These are phyloP conservation scores for Lepus timidus DNA, from an alignment of 2,113 vertebrate genomes.

Conservation along the genomic window DNA sequence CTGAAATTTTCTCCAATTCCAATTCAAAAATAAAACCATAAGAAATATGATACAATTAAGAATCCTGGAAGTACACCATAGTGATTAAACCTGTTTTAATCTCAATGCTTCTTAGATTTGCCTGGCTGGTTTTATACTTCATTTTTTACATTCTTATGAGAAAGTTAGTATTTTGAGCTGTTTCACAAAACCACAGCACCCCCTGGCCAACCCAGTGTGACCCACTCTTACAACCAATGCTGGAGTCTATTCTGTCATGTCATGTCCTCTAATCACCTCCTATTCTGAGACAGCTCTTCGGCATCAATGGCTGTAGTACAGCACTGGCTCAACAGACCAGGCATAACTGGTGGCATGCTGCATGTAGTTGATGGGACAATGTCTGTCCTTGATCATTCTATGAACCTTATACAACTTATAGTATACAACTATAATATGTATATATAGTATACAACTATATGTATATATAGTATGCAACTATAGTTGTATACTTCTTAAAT, in stretches of 20 bases:
- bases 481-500: too few relatives aligned
- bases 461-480: background rate
- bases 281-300: background rate
- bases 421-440: too few relatives aligned
- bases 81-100: background rate
- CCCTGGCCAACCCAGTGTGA: too few relatives aligned
- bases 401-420: background rate
- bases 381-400: background rate
- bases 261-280: background rate
- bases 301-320: background rate
- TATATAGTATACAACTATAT: background rate
- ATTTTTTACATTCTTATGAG: background rate
- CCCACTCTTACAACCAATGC: background rate
- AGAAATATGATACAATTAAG: background rate
- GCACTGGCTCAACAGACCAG: background rate
- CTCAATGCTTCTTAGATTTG: background rate
- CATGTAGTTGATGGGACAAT: background rate
- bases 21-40: background rate
- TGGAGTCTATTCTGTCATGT: background rate
- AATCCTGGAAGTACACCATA: background rate
- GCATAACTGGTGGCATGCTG: fast-evolving
- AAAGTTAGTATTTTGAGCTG: background rate
- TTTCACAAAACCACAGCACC: background rate
- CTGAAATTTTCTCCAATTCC: background rate
- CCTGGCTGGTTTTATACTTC: background rate